phyloP scores from a whole-genome alignment of 2,113 vertebrate genomes.

The Mormyrus lacerda region DNA sequence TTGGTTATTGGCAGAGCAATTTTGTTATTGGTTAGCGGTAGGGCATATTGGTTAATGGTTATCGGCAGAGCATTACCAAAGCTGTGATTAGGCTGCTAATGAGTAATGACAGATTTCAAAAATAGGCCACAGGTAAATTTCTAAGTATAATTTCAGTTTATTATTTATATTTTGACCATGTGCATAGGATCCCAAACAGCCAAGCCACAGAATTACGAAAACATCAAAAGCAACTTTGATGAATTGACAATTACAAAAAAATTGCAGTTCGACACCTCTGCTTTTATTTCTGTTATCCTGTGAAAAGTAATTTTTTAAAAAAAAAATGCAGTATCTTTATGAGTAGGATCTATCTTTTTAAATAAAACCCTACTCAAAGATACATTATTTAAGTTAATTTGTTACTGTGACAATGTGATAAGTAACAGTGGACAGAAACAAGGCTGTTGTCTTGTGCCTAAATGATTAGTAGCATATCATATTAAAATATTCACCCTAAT shows the following conservation, averaged over 20 bases:
- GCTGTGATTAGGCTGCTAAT: not conserved
- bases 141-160: not conserved
- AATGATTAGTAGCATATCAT: not conserved
- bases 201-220: too few relatives aligned
- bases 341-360: not conserved
- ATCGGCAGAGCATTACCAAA: not conserved
- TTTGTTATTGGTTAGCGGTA: too few relatives aligned
- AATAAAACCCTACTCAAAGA: not conserved
- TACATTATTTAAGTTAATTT: not conserved
- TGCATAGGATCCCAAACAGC: not conserved
- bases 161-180: not conserved
- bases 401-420: not conserved
- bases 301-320: not conserved
- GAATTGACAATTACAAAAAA: not conserved
- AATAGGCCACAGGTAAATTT: not conserved
- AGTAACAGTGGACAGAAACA: not conserved
- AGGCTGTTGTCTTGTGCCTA: not conserved
- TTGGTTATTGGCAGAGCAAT: too few relatives aligned
- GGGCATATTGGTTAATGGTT: too few relatives aligned
- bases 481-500: not conserved
- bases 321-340: not conserved
- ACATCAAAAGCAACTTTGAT: not conserved
- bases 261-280: not conserved
- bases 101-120: not conserved
- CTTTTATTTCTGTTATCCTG: not conserved